Conservation (phyloP, 2,113 vertebrate species). For the Urocynchramus pylzowi region DNA sequence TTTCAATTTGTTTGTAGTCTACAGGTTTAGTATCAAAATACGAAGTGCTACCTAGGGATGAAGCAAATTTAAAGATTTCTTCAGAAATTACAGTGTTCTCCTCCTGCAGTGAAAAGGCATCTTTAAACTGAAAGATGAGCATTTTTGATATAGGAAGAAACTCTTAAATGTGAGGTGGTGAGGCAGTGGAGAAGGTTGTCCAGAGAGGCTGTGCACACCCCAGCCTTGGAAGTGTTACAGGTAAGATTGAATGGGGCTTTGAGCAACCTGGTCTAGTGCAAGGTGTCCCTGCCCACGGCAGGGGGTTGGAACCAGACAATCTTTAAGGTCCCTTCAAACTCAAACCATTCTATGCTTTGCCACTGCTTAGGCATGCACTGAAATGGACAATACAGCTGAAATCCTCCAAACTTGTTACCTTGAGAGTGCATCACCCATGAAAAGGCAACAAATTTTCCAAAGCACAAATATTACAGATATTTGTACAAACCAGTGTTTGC, state of each 20-base stretch:
- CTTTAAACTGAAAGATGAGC: neutral
- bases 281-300: neutral
- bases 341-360: neutral
- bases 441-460: neutral
- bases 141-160: neutral
- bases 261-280: neutral
- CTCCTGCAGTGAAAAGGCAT: neutral
- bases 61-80: neutral
- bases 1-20: neutral
- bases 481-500: neutral
- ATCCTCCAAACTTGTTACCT: neutral
- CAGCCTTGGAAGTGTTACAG: neutral
- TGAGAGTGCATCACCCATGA: accelerated
- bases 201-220: neutral
- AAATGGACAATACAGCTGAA: neutral
- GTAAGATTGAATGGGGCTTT: neutral
- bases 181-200: neutral
- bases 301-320: accelerated
- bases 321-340: neutral
- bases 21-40: neutral
- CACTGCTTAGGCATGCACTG: neutral
- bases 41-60: neutral
- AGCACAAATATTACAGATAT: neutral
- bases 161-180: neutral
- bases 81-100: neutral